phyloP scores from a whole-genome alignment of 2,888 invertebrate species.

The Ethmia dodecea region DNA sequence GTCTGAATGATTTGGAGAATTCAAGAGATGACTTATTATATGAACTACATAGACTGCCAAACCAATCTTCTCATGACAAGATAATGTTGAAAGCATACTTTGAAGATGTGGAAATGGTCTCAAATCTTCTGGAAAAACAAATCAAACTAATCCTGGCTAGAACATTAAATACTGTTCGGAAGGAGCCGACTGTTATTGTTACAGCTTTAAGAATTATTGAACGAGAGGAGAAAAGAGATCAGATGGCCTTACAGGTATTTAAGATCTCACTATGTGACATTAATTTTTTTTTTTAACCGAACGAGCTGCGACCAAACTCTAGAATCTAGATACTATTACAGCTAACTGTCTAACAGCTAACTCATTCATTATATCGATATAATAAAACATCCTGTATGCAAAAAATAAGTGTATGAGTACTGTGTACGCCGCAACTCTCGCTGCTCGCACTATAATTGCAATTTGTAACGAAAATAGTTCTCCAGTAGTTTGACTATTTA shows the following conservation, averaged over 20 bases:
- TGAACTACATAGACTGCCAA: conserved; percentile 95
- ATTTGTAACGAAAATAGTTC: too few relatives aligned
- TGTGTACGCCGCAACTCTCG: too few relatives aligned
- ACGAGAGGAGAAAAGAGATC: conserved; percentile 96
- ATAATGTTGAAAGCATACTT: conserved; percentile 97
- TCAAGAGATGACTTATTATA: conserved; percentile 97
- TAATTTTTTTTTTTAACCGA: not conserved
- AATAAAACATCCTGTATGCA: too few relatives aligned
- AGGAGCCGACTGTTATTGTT: conserved; percentile 96
- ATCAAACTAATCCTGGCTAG: conserved; percentile 92
- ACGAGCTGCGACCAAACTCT: not conserved
- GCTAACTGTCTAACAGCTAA: too few relatives aligned
- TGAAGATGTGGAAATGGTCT: conserved; percentile 94
- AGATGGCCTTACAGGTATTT: conserved; percentile 86
- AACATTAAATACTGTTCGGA: conserved; percentile 94
- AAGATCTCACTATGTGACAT: not conserved
- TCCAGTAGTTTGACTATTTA: too few relatives aligned
- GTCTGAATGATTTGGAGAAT: conserved; percentile 96
- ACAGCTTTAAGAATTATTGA: conserved; percentile 97
- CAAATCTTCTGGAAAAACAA: conserved; percentile 93
- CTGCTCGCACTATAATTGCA: too few relatives aligned
- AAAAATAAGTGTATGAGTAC: too few relatives aligned
- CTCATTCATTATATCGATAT: too few relatives aligned
- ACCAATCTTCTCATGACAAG: conserved; percentile 93
- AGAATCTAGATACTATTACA: too few relatives aligned